These are phyloP conservation scores for Probaryconus sp. DNA, from an alignment of 1,140 invertebrate genomes.

Conservation along the genomic window DNA sequence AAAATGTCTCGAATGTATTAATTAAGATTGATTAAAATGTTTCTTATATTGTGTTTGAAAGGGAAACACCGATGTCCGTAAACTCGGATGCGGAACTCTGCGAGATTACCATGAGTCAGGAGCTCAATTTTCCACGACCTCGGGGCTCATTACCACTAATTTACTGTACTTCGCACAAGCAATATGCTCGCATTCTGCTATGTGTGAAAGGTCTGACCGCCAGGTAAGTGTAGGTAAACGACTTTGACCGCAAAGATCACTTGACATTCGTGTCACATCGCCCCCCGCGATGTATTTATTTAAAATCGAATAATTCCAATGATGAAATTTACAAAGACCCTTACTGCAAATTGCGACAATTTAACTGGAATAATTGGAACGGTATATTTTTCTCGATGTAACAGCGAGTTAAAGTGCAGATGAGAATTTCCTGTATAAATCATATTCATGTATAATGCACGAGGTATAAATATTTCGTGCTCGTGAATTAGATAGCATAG, in stretches of 20 bases:
- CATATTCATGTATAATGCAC: no score
- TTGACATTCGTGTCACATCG: slow-evolving; percentile 3
- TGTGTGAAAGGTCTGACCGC: slow-evolving; percentile 5
- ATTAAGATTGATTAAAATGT: not conserved
- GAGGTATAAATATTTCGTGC: slow-evolving; percentile 52
- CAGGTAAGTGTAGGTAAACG: not conserved
- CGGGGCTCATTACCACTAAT: slow-evolving; percentile 6
- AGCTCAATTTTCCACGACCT: slow-evolving; percentile 7
- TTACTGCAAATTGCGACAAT: no score
- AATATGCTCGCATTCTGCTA: slow-evolving; percentile 7
- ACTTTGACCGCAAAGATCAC: slow-evolving; percentile 9
- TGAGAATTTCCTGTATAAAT: slow-evolving; percentile 34
- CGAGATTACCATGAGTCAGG: slow-evolving; percentile 2
- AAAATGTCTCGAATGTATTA: no score
- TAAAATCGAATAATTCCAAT: no score
- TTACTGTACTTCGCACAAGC: not conserved
- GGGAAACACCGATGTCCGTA: not conserved
- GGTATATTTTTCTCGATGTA: no score
- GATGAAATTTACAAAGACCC: no score
- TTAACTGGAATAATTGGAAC: no score
- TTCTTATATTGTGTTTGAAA: slow-evolving; percentile 1
- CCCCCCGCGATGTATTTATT: no score
- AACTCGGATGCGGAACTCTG: slow-evolving; percentile 6
- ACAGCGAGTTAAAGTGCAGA: no score
- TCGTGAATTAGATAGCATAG: slow-evolving; percentile 56